Evolutionary conservation across 2,113 vertebrate genomes (phyloP).

Genomic region (Pterocles burchelli): DNA sequence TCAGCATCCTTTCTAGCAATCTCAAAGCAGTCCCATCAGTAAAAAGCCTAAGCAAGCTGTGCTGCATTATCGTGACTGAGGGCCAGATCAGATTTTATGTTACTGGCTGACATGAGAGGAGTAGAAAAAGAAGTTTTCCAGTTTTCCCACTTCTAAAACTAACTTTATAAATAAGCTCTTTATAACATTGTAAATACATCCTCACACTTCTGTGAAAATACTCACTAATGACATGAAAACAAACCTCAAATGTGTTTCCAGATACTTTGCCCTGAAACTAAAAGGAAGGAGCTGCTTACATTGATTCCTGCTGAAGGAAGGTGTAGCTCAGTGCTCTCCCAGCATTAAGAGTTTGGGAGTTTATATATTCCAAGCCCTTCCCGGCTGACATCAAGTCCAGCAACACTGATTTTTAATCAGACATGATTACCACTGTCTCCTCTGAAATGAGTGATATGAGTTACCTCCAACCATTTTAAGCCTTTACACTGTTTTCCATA

Average conservation of each 20-base stretch:
- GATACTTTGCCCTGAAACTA: neutral
- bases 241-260: neutral
- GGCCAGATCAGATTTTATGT: neutral
- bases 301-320: neutral
- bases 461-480: neutral
- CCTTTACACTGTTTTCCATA: neutral
- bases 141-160: neutral
- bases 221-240: neutral
- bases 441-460: neutral
- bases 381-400: neutral
- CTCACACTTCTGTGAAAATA: neutral
- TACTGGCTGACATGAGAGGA: neutral
- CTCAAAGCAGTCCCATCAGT: constrained; percentile 17
- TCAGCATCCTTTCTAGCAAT: constrained; percentile 27
- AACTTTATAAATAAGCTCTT: neutral
- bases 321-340: neutral
- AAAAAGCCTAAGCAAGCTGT: constrained; percentile 32
- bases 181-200: neutral
- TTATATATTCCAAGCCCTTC: neutral
- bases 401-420: neutral
- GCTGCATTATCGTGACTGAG: constrained; percentile 16
- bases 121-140: neutral
- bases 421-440: neutral
- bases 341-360: neutral
- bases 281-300: neutral